phyloP scores from a whole-genome alignment of 1,140 invertebrate genomes.

The Pentalonia nigronervosa region DNA sequence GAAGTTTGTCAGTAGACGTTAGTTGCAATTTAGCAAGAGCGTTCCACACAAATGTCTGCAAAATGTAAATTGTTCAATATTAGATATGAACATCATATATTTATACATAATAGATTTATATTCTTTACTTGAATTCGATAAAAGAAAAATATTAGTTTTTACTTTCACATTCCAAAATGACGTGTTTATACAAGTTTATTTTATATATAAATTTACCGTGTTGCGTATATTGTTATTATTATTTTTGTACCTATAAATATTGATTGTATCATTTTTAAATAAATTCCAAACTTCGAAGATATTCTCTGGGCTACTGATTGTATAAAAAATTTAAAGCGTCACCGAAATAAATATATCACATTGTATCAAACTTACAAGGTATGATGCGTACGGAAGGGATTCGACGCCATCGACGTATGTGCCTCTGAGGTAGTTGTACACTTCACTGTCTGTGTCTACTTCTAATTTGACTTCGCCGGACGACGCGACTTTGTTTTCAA shows the following conservation, averaged over 20 bases:
- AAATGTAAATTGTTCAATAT: neutral
- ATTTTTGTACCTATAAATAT: neutral
- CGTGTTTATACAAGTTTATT: neutral
- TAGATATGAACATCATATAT: neutral
- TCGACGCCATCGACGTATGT: constrained; percentile 34
- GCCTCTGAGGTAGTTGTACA: constrained; percentile 19
- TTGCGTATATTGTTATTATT: neutral
- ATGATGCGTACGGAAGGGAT: constrained; percentile 48
- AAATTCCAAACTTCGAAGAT: neutral
- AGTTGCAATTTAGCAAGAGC: constrained; percentile 51
- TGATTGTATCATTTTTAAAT: neutral
- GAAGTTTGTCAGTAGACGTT: neutral
- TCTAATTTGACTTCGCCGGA: constrained; percentile 40
- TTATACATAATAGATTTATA: neutral
- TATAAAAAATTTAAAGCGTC: neutral
- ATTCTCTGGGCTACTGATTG: neutral
- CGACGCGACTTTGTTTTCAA: neutral
- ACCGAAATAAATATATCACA: neutral
- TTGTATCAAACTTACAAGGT: constrained; percentile 44
- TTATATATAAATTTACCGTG: neutral
- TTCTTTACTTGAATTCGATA: neutral
- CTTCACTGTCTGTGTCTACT: constrained; percentile 15
- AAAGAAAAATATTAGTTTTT: neutral
- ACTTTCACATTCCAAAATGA: neutral
- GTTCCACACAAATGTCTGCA: constrained; percentile 51